Evolutionary conservation across 2,113 vertebrate species (phyloP), one percentile per base, ranked within the genome.

Genomic region (Cyprinodon variegatus): DNA sequence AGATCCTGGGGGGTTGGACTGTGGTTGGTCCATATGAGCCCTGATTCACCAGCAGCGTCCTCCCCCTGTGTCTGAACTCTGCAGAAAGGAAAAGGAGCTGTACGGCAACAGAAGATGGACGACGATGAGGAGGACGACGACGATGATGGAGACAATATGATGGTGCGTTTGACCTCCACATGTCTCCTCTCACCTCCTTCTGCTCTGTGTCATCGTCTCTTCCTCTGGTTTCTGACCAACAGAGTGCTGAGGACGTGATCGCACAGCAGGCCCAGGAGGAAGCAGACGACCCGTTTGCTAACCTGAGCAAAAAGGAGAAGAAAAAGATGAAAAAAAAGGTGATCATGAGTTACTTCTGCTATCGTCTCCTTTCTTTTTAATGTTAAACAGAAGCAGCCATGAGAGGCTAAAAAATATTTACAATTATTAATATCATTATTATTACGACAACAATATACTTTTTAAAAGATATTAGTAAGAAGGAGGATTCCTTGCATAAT

Each of bases 281-380:
- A 67, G 89, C 79, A 0, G 88, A 89, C 0, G 95, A 96, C 75
- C 95, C 95, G 0, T 95, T 84, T 10, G 95, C 95, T 9, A 94
- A 96, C 65, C 82, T 98, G 5, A 98, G 94, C 88, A 97, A 97
- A 73, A 98, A 97, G 84, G 96, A 97, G 79, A 97, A 96, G 85
- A 98, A 97, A 83, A 97, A 97, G 86, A 94, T 94, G 17, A 97
- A 98, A 86, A 98, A 98, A 69, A 91, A 88, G 95, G 96, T 96
- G 72, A 48, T 11, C 7, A 4, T 29, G 29, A 29, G 29, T 29
- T 29, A 29, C 29, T 29, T 29, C 29, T 29, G 29, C 29, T 29
- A 29, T 4, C 17, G 0, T 15, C 3, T 14, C 22, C 8, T 63
- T 38, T 11, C 29, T 63, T 36, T 29, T n/a, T n/a, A 12, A 38